Evolutionary conservation across 2,797 vertebrate genomes (phyloP).

Genomic region (Aldrovandia affinis): DNA sequence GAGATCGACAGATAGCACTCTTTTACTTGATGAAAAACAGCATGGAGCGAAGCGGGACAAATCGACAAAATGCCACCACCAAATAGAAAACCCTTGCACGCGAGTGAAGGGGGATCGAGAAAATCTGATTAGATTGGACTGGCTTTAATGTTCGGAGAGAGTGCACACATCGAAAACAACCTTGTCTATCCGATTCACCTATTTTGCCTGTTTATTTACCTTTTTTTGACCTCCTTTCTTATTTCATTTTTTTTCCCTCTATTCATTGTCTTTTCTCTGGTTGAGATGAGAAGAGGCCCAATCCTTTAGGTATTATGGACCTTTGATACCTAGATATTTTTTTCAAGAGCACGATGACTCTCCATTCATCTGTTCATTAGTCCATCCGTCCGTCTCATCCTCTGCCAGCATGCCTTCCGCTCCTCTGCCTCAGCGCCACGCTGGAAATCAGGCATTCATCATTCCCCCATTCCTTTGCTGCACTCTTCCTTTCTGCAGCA

Average conservation of each 20-base stretch:
- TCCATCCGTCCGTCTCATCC: conserved; percentile 41
- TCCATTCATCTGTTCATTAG: conserved; percentile 24
- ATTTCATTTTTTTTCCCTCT: conserved; percentile 29
- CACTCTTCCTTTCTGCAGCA: conserved; percentile 80
- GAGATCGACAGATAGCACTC: conserved; percentile 49
- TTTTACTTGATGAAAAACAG: conserved; percentile 43
- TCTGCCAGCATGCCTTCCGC: conserved; percentile 39
- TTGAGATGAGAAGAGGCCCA: neutral
- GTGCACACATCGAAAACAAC: conserved; percentile 5
- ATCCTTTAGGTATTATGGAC: neutral
- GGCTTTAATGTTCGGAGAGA: conserved; percentile 41
- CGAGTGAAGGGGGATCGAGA: conserved; percentile 31
- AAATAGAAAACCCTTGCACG: conserved; percentile 36
- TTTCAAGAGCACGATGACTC: neutral
- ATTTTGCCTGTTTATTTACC: neutral
- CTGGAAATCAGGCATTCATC: conserved; percentile 93
- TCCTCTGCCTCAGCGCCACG: conserved; percentile 68
- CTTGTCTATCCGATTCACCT: conserved; percentile 33
- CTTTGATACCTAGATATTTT: neutral
- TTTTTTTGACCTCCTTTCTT: neutral
- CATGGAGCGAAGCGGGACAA: conserved; percentile 43
- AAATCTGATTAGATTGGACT: conserved; percentile 44
- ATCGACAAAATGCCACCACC: conserved; percentile 52
- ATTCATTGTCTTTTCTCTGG: conserved; percentile 43
- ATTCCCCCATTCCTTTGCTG: conserved; percentile 72